Evolutionary conservation across 1,140 invertebrate genomes (phyloP), one percentile per base, ranked within the genome.

Genomic region (Aphelenchoides avenae): DNA sequence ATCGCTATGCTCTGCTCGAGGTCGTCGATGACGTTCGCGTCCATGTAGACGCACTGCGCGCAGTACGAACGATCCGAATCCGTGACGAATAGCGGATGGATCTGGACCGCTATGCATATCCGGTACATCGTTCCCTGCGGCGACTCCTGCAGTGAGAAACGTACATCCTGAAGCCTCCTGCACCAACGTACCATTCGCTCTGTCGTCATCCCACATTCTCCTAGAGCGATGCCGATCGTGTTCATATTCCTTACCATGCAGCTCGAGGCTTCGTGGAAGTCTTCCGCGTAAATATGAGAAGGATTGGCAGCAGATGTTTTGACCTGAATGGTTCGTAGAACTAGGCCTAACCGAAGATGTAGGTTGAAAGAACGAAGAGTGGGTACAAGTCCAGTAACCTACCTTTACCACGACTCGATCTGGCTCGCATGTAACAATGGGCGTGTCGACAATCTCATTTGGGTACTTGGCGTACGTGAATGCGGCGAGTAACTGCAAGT

Each of bases 41-140:
- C 72, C 66, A 77, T 68, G 34, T 75, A 75, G 26, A 75, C 72
- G 43, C 72, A 75, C 58, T 75, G 72, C 37, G 75, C 72, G 47
- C 71, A 73, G 31, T 73, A 73, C 27, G 60, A 74, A 30, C 74
- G 59, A 49, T 73, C 71, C 20, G 71, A 66, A 33, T 73, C 71
- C 15, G 71, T 73, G 15, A 73, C 71, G 36, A 73, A 73, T n/a
- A 73, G 41, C 9, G 71, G 71, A 66, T 73, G 71, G 15, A 73
- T 71, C 43, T 73, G 68, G 7, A 74, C 72, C 13, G 64, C 29
- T 13, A 58, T 44, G 47, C 66, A 73, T 18, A 75, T 64, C 20
- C 71, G 57, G 39, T 75, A 75, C 53, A 74, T 74, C 24, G 57
- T 57, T 18, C 71, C 71, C n/a, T 50, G 49, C 13, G 71, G 71